Evolutionary conservation across 1,140 invertebrate species (phyloP).

Genomic region (Caenorhabditis inopinata): DNA sequence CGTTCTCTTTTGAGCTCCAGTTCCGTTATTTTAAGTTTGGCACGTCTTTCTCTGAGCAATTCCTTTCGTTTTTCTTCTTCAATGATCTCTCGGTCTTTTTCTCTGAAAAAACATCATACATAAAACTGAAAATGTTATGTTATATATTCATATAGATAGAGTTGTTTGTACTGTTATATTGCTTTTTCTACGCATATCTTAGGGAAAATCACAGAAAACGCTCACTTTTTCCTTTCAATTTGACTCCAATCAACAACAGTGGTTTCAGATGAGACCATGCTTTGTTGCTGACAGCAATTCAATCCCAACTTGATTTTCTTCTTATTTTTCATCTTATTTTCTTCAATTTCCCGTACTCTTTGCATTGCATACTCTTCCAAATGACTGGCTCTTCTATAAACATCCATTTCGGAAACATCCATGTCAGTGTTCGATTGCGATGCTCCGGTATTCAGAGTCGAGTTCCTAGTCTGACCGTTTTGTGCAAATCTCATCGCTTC

Average conservation of each 20-base stretch:
- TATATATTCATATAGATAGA: no score
- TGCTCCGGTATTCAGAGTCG: neutral
- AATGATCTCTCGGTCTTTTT: neutral
- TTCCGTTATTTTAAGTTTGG: constrained; percentile 34
- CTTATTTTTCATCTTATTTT: constrained; percentile 38
- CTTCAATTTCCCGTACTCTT: constrained; percentile 34
- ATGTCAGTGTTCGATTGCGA: neutral
- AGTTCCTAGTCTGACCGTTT: neutral
- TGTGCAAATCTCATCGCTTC: constrained; percentile 26
- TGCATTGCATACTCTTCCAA: constrained; percentile 43
- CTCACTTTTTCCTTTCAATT: constrained; percentile 30
- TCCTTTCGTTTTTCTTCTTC: constrained; percentile 35
- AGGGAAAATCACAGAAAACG: neutral
- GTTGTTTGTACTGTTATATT: no score
- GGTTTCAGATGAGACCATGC: constrained; percentile 38
- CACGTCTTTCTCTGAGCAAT: constrained; percentile 25
- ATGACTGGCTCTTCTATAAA: constrained; percentile 43
- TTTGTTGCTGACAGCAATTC: constrained; percentile 41
- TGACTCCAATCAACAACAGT: constrained; percentile 38
- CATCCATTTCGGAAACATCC: constrained; percentile 41
- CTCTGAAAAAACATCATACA: neutral
- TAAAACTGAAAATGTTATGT: neutral
- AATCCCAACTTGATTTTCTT: constrained; percentile 29
- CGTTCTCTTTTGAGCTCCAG: constrained; percentile 29
- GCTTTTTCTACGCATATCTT: neutral